Conservation (phyloP, 1,140 invertebrate genomes). For the Brachionus calyciflorus region DNA sequence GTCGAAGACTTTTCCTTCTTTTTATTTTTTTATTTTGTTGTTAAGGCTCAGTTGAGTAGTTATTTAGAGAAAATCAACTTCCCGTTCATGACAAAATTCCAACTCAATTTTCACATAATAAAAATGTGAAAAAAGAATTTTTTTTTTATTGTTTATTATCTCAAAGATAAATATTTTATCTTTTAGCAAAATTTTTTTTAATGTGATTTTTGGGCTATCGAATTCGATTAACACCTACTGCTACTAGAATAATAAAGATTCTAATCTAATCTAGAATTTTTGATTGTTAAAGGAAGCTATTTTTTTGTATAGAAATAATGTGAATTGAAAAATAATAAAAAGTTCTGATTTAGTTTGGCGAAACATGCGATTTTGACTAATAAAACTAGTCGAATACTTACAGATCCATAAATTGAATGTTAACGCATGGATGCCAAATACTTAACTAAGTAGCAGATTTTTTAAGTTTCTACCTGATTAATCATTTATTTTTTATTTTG, state of each 20-base stretch:
- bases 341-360: slow-evolving; percentile 6
- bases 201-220: neutral
- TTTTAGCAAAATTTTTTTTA: neutral
- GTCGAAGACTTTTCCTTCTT: no score
- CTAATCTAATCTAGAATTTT: slow-evolving; percentile 18
- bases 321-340: no score
- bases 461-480: slow-evolving; percentile 35
- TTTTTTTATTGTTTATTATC: neutral
- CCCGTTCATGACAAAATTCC: slow-evolving; percentile 27
- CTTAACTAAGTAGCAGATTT: slow-evolving; percentile 36
- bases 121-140: neutral
- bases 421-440: slow-evolving; percentile 31
- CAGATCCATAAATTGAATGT: neutral
- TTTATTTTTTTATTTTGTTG: no score
- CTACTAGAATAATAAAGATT: slow-evolving; percentile 27
- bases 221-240: slow-evolving; percentile 33
- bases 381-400: no score
- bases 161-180: neutral
- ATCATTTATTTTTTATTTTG: slow-evolving; percentile 4
- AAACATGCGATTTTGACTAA: slow-evolving; percentile 16
- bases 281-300: slow-evolving; percentile 32
- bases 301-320: no score
- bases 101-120: slow-evolving; percentile 36
- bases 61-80: neutral
- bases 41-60: no score